Base-by-base conservation (phyloP, 1,140 invertebrate genomes). In the Drosophila lacertosa region DNA sequence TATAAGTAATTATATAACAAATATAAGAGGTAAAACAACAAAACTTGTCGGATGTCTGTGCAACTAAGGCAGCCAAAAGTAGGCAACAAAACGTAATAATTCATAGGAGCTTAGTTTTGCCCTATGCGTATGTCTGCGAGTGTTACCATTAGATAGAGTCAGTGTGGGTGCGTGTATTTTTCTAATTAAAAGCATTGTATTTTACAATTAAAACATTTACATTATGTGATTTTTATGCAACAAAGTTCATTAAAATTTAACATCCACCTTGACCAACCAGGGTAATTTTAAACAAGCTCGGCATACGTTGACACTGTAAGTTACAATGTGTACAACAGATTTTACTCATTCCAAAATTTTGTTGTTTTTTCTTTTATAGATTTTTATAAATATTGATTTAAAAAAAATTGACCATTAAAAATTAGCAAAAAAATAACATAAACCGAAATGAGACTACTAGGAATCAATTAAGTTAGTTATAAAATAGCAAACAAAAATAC, bases 1-100 rank as follows among this genome's bases (percentile, higher is more conserved):
- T 66, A 72, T 66, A 71, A 69, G 32, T 66, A 65, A 86, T 84
- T 86, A 80, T 84, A 83, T 84, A 83, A 84, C 86, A 69, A 80
- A 62, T 71, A 53, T 48, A 57, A 60, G 47, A 51, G 53, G 42
- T 54, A 54, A 59, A 24, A 16, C 20, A 57, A 73, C n/a, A 65
- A 33, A 15, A 51, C 26, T 65, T 57, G 40, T 20, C 57, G 54
- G 48, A 32, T 62, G 35, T 42, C 47, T 40, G 54, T 18, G 44
- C 20, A n/a, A 39, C 20, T 45, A n/a, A 35, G 5, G 15, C 16
- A 48, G 48, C 33, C 11, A 45, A 53, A 53, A 63, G 50, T 63
- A 68, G 64, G 29, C 24, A 48, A 62, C 22, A 69, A 15, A 47
- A 39, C 54, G 39, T 16, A 44, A 16, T 29, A 29, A 47, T 55